A percentile compares a stretch with the other conserved stretches of the same genome.
Conservation (phyloP, 2,113 vertebrate species). For the Tyto alba region DNA sequence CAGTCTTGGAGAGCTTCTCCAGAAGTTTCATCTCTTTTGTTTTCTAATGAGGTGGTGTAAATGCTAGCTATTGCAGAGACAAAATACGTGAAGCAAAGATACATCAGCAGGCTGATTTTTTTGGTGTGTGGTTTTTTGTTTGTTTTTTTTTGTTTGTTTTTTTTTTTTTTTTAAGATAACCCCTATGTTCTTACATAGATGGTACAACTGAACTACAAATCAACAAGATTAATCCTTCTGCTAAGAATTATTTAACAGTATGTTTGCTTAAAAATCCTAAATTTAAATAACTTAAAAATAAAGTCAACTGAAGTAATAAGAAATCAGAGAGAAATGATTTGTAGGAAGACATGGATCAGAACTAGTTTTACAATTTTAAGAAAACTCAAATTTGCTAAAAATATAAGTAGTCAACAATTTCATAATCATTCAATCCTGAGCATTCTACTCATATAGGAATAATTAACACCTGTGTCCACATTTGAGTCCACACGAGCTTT, state of each 20-base stretch:
- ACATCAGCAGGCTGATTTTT: neutral
- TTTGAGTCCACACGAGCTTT: neutral
- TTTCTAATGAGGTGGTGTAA: too few species aligned
- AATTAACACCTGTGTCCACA: neutral
- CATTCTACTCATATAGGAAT: neutral
- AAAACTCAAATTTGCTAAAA: neutral
- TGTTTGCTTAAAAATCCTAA: neutral
- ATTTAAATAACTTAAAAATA: neutral
- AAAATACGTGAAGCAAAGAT: neutral
- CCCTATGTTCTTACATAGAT: neutral
- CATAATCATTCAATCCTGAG: neutral
- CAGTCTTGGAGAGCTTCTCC: neutral
- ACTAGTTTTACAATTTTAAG: rapidly evolving
- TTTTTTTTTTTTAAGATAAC: neutral
- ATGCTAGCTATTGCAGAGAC: neutral
- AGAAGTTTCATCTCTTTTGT: neutral
- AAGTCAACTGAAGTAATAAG: neutral
- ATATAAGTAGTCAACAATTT: rapidly evolving
- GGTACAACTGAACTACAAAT: neutral
- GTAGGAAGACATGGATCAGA: neutral
- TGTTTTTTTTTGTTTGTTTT: too few species aligned
- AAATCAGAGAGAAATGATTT: neutral
- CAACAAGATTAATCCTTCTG: neutral
- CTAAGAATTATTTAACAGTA: neutral
- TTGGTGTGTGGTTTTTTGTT: too few species aligned